Evolutionary conservation across 2,888 invertebrate genomes (phyloP), one percentile per base, ranked within the genome.

Genomic region (Cantharis flavilabris): DNA sequence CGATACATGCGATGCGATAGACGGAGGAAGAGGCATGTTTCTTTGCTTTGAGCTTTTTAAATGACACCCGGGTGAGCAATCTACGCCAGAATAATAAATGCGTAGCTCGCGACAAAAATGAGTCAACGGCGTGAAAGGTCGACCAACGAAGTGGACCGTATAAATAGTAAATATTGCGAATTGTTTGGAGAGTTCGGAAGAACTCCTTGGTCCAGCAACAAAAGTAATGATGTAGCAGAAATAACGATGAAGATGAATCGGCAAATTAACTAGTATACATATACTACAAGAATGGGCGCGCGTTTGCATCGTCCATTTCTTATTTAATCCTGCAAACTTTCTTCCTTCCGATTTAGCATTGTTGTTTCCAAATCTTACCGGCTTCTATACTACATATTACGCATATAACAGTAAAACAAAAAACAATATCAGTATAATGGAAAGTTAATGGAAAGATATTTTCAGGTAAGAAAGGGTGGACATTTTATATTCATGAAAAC

Each of bases 41-140:
- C 82, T 83, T 84, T 82, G 80, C 84, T 83, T 82, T 83, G 83
- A 83, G 82, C 83, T 79, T 83, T 83, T 83, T 82, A 83, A 84
- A 84, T 81, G 82, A 82, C 83, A 83, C 83, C 83, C 83, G 81
- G 77, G 83, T 83, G 84, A 83, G 83, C 84, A 84, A 84, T 84
- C 82, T 83, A 80, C 80, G 81, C 81, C 82, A 76, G 83, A 84
- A 83, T 83, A 83, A 83, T 83, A 83, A 83, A 83, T 82, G 84
- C 81, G 79, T 78, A 77, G 80, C 81, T 80, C 81, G 82, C 81
- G 81, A 82, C 82, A 81, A 82, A 83, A 83, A 80, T 80, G 80
- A 83, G 80, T 81, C 81, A 80, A 82, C 81, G 79, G 75, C 78
- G 79, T 76, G 75, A 77, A 71, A 78, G 78, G 78, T 78, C 76